phyloP scores from a whole-genome alignment of 2,113 vertebrate genomes.

The Scatophagus argus region DNA sequence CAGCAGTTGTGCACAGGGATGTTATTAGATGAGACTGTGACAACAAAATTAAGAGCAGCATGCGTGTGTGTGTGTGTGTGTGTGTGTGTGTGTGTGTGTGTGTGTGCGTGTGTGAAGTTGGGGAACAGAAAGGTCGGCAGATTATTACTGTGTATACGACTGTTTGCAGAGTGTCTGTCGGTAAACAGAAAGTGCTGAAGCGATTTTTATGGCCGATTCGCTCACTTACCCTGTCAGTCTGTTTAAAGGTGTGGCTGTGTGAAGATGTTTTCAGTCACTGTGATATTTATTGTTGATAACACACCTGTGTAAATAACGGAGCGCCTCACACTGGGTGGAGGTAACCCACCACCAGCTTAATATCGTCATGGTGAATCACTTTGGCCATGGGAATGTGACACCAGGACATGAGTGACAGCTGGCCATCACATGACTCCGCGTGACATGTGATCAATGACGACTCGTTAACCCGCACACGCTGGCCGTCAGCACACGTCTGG shows the following conservation, averaged over 20 bases:
- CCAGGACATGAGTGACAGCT: too few species aligned
- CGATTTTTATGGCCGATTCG: neutral
- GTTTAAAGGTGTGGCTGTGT: neutral
- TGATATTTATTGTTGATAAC: too few species aligned
- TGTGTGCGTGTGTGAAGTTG: neutral
- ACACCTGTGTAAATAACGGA: too few species aligned
- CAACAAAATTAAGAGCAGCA: neutral
- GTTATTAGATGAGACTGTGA: neutral
- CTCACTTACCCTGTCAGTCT: neutral
- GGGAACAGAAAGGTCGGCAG: neutral
- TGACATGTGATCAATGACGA: too few species aligned
- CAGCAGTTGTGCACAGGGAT: neutral
- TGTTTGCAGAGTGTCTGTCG: neutral
- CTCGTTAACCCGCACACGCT: too few species aligned
- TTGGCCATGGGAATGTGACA: too few species aligned
- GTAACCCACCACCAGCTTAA: too few species aligned
- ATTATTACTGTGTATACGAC: neutral
- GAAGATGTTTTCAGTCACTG: neutral
- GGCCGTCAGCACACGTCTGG: neutral
- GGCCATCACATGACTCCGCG: too few species aligned
- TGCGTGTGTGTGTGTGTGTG: neutral
- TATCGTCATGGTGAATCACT: too few species aligned
- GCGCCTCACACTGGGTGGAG: too few species aligned
- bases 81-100: neutral
- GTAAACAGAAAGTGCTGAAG: neutral